Percentiles rank a stretch among this genome's conserved stretches.
Conservation (phyloP, 2,888 invertebrate species). For the Tyria jacobaeae region DNA sequence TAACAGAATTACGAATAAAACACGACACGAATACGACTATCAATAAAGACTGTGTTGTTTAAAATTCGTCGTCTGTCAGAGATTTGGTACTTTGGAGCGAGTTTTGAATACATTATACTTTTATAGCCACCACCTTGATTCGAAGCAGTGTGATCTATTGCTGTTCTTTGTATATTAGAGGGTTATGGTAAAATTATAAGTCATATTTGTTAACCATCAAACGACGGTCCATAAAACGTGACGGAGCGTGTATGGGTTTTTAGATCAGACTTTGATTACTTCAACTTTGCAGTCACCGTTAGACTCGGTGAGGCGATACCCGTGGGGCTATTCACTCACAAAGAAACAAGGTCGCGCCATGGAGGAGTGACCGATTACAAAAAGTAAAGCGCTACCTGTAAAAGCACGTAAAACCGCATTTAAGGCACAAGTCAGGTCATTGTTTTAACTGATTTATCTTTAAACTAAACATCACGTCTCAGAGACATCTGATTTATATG, state of each 20-base stretch:
- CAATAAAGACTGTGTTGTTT: slow-evolving; percentile 76
- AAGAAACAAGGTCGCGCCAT: neutral
- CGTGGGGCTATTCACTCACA: neutral
- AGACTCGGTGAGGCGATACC: neutral
- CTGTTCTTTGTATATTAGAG: slow-evolving; percentile 13
- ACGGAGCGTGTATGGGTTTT: too few species aligned
- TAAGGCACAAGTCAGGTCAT: too few species aligned
- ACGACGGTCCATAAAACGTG: too few species aligned
- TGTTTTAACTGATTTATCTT: too few species aligned
- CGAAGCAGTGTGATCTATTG: slow-evolving; percentile 58
- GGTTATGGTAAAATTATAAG: neutral
- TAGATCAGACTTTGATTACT: too few species aligned
- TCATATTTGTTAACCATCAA: neutral
- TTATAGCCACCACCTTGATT: slow-evolving; percentile 66
- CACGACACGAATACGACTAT: slow-evolving; percentile 68
- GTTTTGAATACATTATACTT: slow-evolving; percentile 76
- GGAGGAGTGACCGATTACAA: neutral
- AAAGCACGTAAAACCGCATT: too few species aligned
- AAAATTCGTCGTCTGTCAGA: slow-evolving; percentile 77
- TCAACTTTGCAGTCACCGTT: too few species aligned
- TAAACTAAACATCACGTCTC: neutral
- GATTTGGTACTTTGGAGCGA: slow-evolving; percentile 78
- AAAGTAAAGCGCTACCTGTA: neutral
- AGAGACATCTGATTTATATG: neutral
- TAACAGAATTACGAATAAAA: slow-evolving; percentile 66